phyloP scores from a whole-genome alignment of 2,888 invertebrate species.

The Phrixothrix hirtus region DNA sequence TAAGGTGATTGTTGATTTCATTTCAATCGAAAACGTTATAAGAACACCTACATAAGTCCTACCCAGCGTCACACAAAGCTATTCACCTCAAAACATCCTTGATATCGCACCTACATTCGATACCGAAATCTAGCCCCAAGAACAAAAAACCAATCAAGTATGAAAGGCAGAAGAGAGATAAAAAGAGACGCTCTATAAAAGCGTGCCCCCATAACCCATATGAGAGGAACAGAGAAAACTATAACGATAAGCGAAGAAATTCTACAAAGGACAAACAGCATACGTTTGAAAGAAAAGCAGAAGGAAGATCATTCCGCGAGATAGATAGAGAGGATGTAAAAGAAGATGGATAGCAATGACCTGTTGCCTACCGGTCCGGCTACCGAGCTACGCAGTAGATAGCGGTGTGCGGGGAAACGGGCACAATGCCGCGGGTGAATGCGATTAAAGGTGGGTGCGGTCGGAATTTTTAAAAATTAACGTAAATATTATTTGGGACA shows the following conservation, averaged over 20 bases:
- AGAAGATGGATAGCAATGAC: slow-evolving; percentile 61
- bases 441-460: slow-evolving; percentile 45
- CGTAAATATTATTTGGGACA: slow-evolving; percentile 21
- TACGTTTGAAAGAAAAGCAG: slow-evolving; percentile 30
- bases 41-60: slow-evolving; percentile 36
- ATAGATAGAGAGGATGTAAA: slow-evolving; percentile 51
- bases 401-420: slow-evolving; percentile 53
- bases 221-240: slow-evolving; percentile 21
- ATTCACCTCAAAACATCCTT: slow-evolving; percentile 47
- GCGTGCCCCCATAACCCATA: slow-evolving; percentile 8
- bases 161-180: slow-evolving; percentile 14
- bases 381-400: slow-evolving; percentile 58
- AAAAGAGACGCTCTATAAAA: slow-evolving; percentile 9
- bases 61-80: slow-evolving; percentile 38
- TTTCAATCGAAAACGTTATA: slow-evolving; percentile 34
- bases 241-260: slow-evolving; percentile 25
- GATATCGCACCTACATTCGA: slow-evolving; percentile 48
- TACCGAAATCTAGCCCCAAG: slow-evolving; percentile 38
- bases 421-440: slow-evolving; percentile 56
- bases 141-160: slow-evolving; percentile 28
- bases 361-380: slow-evolving; percentile 67
- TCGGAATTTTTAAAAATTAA: slow-evolving; percentile 38
- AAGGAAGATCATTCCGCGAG: slow-evolving; percentile 50
- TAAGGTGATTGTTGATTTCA: slow-evolving; percentile 23
- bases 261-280: slow-evolving; percentile 24